Percentiles rank a stretch among this genome's conserved stretches.
Conservation (phyloP, 2,888 invertebrate genomes). For the Galerucella calmariensis region DNA sequence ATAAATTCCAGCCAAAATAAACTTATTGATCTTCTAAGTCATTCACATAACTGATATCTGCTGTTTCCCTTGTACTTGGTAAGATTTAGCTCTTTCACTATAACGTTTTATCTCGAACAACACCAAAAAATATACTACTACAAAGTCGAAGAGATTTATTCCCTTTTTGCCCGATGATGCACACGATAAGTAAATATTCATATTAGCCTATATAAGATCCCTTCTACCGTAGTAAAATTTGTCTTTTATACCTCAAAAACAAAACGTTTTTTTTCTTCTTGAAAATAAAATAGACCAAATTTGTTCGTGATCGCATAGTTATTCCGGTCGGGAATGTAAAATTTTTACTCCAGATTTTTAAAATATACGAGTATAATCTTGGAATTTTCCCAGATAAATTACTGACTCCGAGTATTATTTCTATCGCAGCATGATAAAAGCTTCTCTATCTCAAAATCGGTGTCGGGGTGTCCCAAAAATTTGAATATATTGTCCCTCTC, state of each 20-base stretch:
- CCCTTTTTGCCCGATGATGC: conserved; percentile 40
- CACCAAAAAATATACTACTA: conserved; percentile 29
- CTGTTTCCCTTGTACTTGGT: not conserved
- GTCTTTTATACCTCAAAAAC: conserved; percentile 28
- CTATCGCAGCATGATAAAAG: not conserved
- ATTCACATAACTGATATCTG: not conserved
- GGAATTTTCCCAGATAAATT: not conserved
- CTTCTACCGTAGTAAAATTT: conserved; percentile 28
- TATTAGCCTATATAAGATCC: conserved; percentile 39
- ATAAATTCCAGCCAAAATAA: too few species aligned
- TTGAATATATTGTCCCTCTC: too few species aligned
- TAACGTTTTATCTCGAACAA: conserved; percentile 37
- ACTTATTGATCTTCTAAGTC: too few species aligned
- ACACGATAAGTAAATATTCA: conserved; percentile 40
- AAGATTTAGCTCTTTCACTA: conserved; percentile 8
- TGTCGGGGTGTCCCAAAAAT: not conserved
- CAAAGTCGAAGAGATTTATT: conserved; percentile 38
- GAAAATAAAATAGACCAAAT: conserved; percentile 12
- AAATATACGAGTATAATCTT: not conserved
- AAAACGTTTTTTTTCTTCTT: conserved; percentile 8
- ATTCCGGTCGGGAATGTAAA: conserved; percentile 1
- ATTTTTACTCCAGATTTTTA: not conserved
- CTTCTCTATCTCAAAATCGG: not conserved
- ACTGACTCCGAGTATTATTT: not conserved
- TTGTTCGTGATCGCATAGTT: conserved; percentile 13